Base-by-base conservation (phyloP, 2,113 vertebrate species). In the Nycticryphes semicollaris region DNA sequence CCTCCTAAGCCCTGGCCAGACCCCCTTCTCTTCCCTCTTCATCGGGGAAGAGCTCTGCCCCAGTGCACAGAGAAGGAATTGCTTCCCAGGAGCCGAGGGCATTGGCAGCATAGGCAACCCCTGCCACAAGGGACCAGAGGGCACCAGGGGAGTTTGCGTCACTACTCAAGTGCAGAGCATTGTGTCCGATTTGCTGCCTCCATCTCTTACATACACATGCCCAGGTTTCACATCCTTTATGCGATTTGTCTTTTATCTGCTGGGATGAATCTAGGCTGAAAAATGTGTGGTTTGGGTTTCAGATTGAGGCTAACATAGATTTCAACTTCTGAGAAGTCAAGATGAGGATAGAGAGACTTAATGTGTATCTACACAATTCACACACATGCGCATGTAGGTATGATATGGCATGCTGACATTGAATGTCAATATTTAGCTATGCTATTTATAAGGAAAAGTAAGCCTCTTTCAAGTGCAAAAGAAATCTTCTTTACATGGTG, bases 371-470 rank as follows among this genome's bases (percentile, higher is more conserved):
- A 41, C 57, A 30, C 1, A 0, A 62, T 84, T 89, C 54, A 50
- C 24, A 70, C 47, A 70, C n/a, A 4, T 48, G 16, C 30, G 63
- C 35, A 19, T 53, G 53, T 7, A 88, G 41, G 43, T n/a, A 83
- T 35, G 37, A 85, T 74, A 77, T 1, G 87, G 47, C 37, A 64
- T 10, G 14, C 39, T 92, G 84, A 74, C 80, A 83, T 48, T 33
- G 84, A 94, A 87, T 88, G 86, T 66, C 76, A 87, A n/a, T 47
- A 62, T 87, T 62, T 43, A 75, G 33, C 73, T 81, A 53, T 88
- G 72, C 53, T 45, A 75, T 62, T 72, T 54, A n/a, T 72, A 75
- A 81, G 39, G 67, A 73, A 92, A 87, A 92, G 23, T 60, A 81
- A 70, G 75, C 22, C 10, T 53, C n/a, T 79, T 69, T 90, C 57